phyloP scores from a whole-genome alignment of 2,113 vertebrate genomes.

The Pseudonaja textilis region DNA sequence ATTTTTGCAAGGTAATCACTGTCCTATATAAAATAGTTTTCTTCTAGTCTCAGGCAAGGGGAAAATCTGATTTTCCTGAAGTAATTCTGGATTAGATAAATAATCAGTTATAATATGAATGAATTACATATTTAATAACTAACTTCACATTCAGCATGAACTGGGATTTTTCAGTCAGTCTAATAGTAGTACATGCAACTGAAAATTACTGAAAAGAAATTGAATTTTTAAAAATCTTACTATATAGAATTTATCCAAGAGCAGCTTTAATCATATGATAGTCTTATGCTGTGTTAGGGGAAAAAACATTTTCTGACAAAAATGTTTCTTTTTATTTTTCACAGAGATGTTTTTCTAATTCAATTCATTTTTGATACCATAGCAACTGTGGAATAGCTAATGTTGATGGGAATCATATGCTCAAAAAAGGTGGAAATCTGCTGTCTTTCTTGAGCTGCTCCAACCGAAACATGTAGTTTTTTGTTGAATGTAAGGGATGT shows the following conservation, averaged over 20 bases:
- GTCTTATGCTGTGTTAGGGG: neutral
- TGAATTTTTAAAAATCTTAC: neutral
- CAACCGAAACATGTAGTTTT: neutral
- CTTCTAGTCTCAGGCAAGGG: neutral
- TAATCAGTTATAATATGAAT: neutral
- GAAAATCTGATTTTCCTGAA: neutral
- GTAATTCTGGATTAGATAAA: neutral
- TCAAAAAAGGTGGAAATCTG: neutral
- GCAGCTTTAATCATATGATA: neutral
- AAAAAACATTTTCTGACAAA: slow-evolving; percentile 7
- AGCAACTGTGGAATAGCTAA: slow-evolving; percentile 1
- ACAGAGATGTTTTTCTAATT: neutral
- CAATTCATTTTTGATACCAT: slow-evolving; percentile 6
- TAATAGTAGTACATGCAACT: neutral
- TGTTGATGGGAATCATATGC: neutral
- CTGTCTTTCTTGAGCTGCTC: slow-evolving; percentile 2
- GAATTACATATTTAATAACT: neutral
- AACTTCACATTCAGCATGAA: neutral
- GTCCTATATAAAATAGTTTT: neutral
- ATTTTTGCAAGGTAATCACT: neutral
- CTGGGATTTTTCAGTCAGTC: neutral
- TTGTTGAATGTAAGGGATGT: neutral
- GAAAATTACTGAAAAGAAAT: neutral
- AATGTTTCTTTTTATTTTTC: slow-evolving; percentile 1
- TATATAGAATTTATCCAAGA: neutral